Percentiles rank a stretch among this genome's conserved stretches.
Evolutionary conservation across 2,888 invertebrate genomes (phyloP).

Genomic region (Hemaris fuciformis): DNA sequence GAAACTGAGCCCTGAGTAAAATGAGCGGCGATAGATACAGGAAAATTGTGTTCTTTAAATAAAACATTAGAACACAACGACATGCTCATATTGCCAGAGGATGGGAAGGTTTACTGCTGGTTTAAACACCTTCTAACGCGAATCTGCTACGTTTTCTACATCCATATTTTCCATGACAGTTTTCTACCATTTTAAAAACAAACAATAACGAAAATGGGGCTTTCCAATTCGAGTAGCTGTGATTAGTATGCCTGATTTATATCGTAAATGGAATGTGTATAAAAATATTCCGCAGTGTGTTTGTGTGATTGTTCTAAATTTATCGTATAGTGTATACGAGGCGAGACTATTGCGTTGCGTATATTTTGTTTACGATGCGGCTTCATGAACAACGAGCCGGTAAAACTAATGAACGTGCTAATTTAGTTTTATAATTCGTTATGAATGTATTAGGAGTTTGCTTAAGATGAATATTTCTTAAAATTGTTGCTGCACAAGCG

Average conservation of each 20-base stretch:
- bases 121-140: no score
- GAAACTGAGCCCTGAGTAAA: not conserved
- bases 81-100: not conserved
- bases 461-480: no score
- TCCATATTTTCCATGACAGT: no score
- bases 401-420: not conserved
- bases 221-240: no score
- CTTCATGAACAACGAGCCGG: not conserved
- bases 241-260: not conserved
- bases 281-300: not conserved
- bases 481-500: no score
- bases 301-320: not conserved
- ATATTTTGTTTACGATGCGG: not conserved
- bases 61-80: no score
- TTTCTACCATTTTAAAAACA: no score
- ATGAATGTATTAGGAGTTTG: no score
- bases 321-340: not conserved
- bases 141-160: no score
- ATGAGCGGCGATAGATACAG: not conserved
- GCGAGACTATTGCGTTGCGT: not conserved
- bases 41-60: not conserved
- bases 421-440: not conserved
- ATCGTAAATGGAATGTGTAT: not conserved
- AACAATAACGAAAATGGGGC: no score
- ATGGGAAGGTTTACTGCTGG: not conserved